These are phyloP conservation scores for Sphaeridia pumilis DNA, from an alignment of 2,888 invertebrate species.

Conservation along the genomic window DNA sequence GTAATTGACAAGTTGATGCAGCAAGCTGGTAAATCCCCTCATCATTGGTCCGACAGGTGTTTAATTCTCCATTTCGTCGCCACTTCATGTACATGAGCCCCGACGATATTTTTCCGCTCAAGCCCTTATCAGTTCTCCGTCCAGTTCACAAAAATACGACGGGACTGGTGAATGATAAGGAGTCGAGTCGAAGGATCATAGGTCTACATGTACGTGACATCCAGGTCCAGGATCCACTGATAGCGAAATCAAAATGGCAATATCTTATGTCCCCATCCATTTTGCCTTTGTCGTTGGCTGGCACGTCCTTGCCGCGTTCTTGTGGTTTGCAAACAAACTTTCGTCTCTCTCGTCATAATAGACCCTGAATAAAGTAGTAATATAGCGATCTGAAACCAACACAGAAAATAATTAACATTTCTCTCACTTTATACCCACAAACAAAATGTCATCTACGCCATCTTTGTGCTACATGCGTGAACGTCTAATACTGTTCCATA, in stretches of 20 bases:
- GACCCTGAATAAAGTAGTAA: too few species aligned
- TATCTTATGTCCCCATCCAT: background rate
- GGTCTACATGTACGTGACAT: background rate
- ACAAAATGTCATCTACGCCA: background rate
- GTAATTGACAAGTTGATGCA: too few species aligned
- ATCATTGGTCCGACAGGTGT: too few species aligned
- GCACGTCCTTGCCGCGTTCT: too few species aligned
- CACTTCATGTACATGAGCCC: conserved; percentile 10
- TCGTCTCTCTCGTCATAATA: too few species aligned
- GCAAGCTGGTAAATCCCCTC: too few species aligned
- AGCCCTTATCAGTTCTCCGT: conserved; percentile 99
- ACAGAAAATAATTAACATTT: too few species aligned
- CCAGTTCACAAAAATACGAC: conserved; percentile 72
- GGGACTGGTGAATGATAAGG: conserved; percentile 95
- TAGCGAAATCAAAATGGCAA: background rate
- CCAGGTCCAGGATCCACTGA: background rate
- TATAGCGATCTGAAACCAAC: too few species aligned
- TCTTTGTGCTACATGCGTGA: too few species aligned
- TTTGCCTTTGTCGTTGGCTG: background rate
- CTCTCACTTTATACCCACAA: background rate
- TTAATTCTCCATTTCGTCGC: too few species aligned
- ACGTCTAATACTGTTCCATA: background rate
- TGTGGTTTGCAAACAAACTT: background rate
- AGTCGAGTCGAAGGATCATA: conserved; percentile 43
- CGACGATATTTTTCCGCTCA: conserved; percentile 51